phyloP scores from a whole-genome alignment of 2,113 vertebrate genomes.

The Pteruthius melanotis region DNA sequence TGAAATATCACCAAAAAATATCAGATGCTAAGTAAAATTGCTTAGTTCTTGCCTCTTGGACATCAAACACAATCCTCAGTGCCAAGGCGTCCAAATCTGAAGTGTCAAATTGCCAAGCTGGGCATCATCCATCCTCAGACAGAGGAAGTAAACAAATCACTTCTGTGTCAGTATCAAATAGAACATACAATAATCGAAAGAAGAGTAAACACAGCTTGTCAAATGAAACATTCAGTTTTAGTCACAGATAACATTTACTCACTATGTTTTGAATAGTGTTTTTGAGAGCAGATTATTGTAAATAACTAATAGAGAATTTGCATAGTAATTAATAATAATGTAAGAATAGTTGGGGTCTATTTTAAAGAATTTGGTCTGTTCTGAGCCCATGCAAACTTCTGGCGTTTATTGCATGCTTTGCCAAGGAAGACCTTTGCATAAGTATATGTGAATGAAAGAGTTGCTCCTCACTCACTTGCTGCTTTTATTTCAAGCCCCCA shows the following conservation, averaged over 20 bases:
- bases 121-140: background rate
- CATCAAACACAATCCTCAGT: background rate
- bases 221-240: background rate
- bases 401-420: background rate
- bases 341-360: background rate
- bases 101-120: background rate
- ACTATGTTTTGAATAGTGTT: background rate
- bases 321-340: background rate
- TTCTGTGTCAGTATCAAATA: background rate
- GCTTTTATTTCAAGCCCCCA: background rate
- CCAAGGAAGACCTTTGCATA: background rate
- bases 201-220: background rate
- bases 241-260: background rate
- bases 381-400: background rate
- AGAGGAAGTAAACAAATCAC: background rate
- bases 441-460: background rate
- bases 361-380: background rate
- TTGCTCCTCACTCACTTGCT: background rate
- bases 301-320: background rate
- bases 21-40: background rate
- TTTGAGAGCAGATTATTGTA: background rate
- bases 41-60: background rate
- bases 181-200: too few relatives aligned
- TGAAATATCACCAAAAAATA: background rate
- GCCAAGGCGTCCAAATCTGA: background rate